Evolutionary conservation across 2,113 vertebrate genomes (phyloP).

Genomic region (Ochotona curzoniae): DNA sequence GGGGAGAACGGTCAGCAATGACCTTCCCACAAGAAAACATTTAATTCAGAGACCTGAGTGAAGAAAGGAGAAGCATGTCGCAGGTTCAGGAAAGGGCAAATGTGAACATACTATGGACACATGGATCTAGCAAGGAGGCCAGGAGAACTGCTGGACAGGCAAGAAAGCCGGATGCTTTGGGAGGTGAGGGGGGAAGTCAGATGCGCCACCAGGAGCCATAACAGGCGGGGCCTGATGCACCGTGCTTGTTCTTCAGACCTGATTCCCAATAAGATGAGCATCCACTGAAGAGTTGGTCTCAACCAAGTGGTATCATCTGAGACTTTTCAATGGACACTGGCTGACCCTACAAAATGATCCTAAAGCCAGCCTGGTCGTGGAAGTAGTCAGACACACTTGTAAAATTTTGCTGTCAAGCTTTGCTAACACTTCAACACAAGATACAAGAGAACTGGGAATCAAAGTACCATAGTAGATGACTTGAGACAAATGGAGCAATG

Average conservation of each 20-base stretch:
- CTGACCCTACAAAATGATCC: not conserved
- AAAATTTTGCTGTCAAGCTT: not conserved
- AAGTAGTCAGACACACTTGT: not conserved
- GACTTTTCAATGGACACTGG: not conserved
- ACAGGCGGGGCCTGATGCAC: fast-evolving
- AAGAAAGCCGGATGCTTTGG: too few species aligned
- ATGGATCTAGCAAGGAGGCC: too few species aligned
- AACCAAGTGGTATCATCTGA: not conserved
- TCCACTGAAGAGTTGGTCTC: not conserved
- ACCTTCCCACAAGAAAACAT: not conserved
- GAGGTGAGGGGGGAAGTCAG: not conserved
- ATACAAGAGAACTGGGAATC: not conserved
- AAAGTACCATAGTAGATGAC: not conserved
- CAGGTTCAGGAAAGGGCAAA: not conserved
- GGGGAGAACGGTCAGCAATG: not conserved
- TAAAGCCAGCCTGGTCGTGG: not conserved
- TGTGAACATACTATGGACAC: fast-evolving
- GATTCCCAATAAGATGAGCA: not conserved
- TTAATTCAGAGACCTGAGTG: not conserved
- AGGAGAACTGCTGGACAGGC: fast-evolving
- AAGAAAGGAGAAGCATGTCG: not conserved
- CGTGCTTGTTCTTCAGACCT: not conserved
- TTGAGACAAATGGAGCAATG: not conserved
- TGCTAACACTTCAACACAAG: not conserved
- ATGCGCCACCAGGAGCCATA: not conserved